A percentile compares a stretch with the other conserved stretches of the same genome.
phyloP scores from a whole-genome alignment of 2,113 vertebrate species.

The Tamias sibiricus region DNA sequence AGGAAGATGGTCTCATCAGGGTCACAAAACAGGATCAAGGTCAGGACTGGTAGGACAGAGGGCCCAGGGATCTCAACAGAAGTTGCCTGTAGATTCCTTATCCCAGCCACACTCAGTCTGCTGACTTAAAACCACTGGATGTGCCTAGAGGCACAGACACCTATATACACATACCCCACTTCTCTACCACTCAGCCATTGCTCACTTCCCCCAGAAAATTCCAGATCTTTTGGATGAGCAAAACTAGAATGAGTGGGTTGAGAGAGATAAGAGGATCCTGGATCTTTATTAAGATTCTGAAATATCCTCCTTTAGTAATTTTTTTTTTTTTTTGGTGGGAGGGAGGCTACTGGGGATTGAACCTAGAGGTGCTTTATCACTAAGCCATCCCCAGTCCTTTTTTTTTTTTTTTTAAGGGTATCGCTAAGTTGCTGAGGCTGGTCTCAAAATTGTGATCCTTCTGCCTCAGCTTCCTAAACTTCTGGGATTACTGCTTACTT shows the following conservation, averaged over 20 bases:
- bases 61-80: not conserved
- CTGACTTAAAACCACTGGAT: not conserved
- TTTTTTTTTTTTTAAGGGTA: no score
- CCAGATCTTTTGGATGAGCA: not conserved
- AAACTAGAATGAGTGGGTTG: not conserved
- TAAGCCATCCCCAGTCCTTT: no score
- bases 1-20: not conserved
- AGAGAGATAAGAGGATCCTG: not conserved
- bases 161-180: not conserved
- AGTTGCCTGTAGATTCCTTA: not conserved
- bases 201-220: slow-evolving; percentile 28
- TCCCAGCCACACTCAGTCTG: not conserved
- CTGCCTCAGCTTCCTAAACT: no score
- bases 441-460: no score
- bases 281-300: not conserved
- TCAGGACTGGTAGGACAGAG: not conserved
- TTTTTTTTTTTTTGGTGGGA: no score
- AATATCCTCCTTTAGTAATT: not conserved
- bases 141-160: not conserved
- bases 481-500: no score
- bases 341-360: no score
- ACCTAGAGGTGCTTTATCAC: no score
- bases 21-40: not conserved
- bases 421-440: no score
- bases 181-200: not conserved